These are phyloP conservation scores for Archegozetes longisetosus DNA, from an alignment of 1,140 invertebrate species.

Conservation along the genomic window DNA sequence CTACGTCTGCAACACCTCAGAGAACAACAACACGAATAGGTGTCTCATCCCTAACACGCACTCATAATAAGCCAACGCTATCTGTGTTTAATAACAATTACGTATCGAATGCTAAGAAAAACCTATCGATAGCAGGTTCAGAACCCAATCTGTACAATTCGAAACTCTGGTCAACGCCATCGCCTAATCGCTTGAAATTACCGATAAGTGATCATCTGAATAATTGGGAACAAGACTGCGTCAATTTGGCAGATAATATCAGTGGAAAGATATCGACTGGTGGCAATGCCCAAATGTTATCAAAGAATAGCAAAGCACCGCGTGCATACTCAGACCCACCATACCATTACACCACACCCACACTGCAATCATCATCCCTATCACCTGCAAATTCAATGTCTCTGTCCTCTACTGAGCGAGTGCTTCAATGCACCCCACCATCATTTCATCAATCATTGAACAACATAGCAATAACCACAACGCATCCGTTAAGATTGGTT, in stretches of 20 bases:
- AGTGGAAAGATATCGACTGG: background rate
- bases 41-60: slow-evolving; percentile 7
- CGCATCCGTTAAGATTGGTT: background rate
- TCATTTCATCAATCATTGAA: background rate
- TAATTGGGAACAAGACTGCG: background rate
- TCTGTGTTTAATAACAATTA: background rate
- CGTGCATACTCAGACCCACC: background rate
- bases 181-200: background rate
- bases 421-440: background rate
- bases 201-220: background rate
- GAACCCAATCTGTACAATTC: background rate
- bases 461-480: background rate
- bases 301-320: background rate
- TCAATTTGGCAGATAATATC: no score
- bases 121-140: background rate
- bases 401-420: background rate
- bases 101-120: background rate
- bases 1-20: background rate
- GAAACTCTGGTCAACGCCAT: background rate
- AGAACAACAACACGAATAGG: slow-evolving; percentile 7
- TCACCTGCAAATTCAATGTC: background rate
- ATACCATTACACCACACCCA: background rate
- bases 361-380: background rate
- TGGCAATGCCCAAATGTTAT: background rate
- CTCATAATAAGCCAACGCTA: background rate